Conservation (phyloP, 2,797 vertebrate species). For the Microtus obscurus region DNA sequence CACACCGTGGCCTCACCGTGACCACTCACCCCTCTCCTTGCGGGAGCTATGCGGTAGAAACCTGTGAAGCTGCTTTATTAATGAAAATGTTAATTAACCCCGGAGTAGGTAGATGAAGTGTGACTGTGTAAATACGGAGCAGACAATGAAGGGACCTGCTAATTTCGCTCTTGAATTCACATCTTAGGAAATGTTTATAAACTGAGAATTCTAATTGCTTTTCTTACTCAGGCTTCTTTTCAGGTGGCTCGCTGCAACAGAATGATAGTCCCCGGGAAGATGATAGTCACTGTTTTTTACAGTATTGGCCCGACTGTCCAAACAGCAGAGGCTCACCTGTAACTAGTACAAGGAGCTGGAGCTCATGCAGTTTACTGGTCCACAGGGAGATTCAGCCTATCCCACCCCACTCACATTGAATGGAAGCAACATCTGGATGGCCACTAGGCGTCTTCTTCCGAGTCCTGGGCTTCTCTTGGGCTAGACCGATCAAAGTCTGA, state of each 20-base stretch:
- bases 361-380: fast-evolving
- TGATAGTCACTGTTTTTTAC: not conserved
- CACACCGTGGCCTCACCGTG: fast-evolving
- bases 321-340: not conserved
- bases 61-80: constrained; percentile 59
- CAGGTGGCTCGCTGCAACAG: constrained; percentile 40
- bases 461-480: not conserved
- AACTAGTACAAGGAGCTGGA: not conserved
- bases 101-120: constrained; percentile 72
- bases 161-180: constrained; percentile 80
- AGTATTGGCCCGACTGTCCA: not conserved
- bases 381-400: not conserved
- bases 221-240: constrained; percentile 66
- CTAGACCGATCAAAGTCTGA: not conserved
- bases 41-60: not conserved
- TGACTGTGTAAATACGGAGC: constrained; percentile 56
- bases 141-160: constrained; percentile 77
- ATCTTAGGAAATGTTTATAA: constrained; percentile 80
- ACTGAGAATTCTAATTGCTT: constrained; percentile 79
- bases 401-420: not conserved
- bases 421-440: not conserved
- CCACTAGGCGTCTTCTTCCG: not conserved
- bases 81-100: constrained; percentile 66
- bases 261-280: constrained; percentile 26
- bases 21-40: not conserved